Percentiles rank a stretch among this genome's conserved stretches.
phyloP scores from a whole-genome alignment of 2,888 invertebrate species.

The Panzeria rudis region DNA sequence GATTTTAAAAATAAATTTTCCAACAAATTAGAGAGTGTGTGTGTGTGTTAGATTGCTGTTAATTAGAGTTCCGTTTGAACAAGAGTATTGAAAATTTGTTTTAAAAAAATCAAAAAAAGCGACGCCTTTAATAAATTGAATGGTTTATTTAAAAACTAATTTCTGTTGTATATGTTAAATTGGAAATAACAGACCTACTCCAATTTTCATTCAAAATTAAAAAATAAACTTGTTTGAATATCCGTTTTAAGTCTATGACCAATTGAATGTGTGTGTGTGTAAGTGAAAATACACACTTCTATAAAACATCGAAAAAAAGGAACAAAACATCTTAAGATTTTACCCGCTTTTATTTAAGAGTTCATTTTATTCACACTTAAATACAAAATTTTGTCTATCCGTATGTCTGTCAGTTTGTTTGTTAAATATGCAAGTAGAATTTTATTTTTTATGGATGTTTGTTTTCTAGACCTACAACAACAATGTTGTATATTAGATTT shows the following conservation, averaged over 20 bases:
- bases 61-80: slow-evolving; percentile 69
- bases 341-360: slow-evolving; percentile 67
- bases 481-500: slow-evolving; percentile 38
- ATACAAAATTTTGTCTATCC: slow-evolving; percentile 60
- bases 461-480: slow-evolving; percentile 46
- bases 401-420: slow-evolving; percentile 10
- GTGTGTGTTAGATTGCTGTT: slow-evolving; percentile 66
- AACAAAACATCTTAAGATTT: slow-evolving; percentile 64
- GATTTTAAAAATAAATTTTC: slow-evolving; percentile 53
- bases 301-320: slow-evolving; percentile 10
- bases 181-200: slow-evolving; percentile 52
- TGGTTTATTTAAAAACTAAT: slow-evolving; percentile 28
- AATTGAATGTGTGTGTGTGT: slow-evolving; percentile 10
- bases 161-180: not conserved
- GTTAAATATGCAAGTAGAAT: slow-evolving; percentile 51
- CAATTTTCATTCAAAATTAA: slow-evolving; percentile 41
- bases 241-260: slow-evolving; percentile 52
- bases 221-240: slow-evolving; percentile 65
- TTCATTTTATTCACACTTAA: slow-evolving; percentile 69
- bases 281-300: slow-evolving; percentile 30
- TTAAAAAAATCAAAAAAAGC: slow-evolving; percentile 18
- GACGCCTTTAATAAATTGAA: slow-evolving; percentile 55
- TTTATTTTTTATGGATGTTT: slow-evolving; percentile 23
- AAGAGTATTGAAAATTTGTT: slow-evolving; percentile 10
- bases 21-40: slow-evolving; percentile 24